A percentile compares a stretch with the other conserved stretches of the same genome.
These are phyloP conservation scores for Cynaeus angustus DNA, from an alignment of 2,888 invertebrate species.

Conservation along the genomic window DNA sequence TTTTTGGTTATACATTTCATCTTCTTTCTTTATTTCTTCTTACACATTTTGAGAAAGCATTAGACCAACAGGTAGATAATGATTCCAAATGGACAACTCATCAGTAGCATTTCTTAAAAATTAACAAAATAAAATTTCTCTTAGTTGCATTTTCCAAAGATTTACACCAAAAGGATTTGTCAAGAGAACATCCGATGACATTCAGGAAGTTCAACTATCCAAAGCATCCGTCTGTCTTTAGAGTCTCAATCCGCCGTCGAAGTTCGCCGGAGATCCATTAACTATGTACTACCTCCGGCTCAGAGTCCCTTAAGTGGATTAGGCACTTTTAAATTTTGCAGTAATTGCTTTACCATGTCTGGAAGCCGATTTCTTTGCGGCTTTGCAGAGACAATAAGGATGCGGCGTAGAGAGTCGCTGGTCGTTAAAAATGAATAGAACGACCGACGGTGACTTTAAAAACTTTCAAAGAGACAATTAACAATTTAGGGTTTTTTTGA, in stretches of 20 bases:
- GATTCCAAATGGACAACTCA: too few species aligned
- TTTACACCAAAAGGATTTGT: too few species aligned
- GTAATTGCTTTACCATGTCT: constrained; percentile 66
- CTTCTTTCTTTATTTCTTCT: too few species aligned
- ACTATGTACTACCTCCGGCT: constrained; percentile 60
- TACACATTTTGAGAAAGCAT: too few species aligned
- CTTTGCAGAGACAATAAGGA: constrained; percentile 51
- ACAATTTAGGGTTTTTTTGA: neutral
- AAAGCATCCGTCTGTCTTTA: constrained; percentile 12
- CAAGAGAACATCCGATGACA: constrained; percentile 11
- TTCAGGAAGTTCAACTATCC: constrained; percentile 8
- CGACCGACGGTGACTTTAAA: constrained; percentile 4
- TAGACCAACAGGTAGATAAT: too few species aligned
- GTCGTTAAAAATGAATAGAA: constrained; percentile 34
- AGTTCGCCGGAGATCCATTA: constrained; percentile 59
- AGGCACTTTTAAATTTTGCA: constrained; percentile 62
- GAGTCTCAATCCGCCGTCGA: neutral
- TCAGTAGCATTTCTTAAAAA: too few species aligned
- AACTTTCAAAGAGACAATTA: constrained; percentile 4
- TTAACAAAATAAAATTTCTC: too few species aligned
- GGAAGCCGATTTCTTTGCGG: constrained; percentile 56
- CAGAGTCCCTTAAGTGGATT: constrained; percentile 67
- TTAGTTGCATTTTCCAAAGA: too few species aligned
- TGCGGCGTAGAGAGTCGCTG: constrained; percentile 16
- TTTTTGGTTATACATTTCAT: too few species aligned